A percentile compares a stretch with the other conserved stretches of the same genome.
These are phyloP conservation scores for Liolophura sinensis DNA, from an alignment of 1,140 invertebrate species.

Conservation along the genomic window DNA sequence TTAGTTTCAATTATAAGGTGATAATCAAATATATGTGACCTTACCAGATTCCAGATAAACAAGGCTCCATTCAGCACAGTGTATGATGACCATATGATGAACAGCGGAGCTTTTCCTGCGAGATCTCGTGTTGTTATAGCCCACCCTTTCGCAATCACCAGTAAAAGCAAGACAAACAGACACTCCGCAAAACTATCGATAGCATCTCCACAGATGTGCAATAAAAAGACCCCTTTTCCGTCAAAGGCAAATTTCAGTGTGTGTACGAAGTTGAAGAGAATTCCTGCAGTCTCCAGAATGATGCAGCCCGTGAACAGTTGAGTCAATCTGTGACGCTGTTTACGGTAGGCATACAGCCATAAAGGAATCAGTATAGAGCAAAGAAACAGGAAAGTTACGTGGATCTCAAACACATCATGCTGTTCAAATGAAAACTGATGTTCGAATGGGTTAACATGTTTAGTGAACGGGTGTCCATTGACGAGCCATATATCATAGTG, in stretches of 20 bases:
- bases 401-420: conserved; percentile 87
- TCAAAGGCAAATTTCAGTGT: conserved; percentile 86
- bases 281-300: conserved; percentile 79
- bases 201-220: conserved; percentile 86
- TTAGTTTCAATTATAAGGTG: background rate
- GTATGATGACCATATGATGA: conserved; percentile 90
- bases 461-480: conserved; percentile 84
- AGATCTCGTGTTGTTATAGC: conserved; percentile 89
- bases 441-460: conserved; percentile 74
- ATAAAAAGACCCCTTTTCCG: conserved; percentile 79
- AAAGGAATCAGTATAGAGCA: conserved; percentile 82
- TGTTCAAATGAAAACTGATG: conserved; percentile 96
- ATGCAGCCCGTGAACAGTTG: conserved; percentile 87
- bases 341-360: conserved; percentile 85
- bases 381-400: conserved; percentile 84
- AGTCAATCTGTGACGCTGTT: conserved; percentile 89
- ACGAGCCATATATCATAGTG: conserved; percentile 93
- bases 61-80: conserved; percentile 87
- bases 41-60: conserved; percentile 95
- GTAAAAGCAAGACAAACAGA: conserved; percentile 90
- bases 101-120: conserved; percentile 81
- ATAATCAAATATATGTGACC: conserved; percentile 27
- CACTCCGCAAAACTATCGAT: conserved; percentile 90
- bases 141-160: conserved; percentile 95
- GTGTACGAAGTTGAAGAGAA: conserved; percentile 87